Evolutionary conservation across 2,888 invertebrate species (phyloP), one percentile per base, ranked within the genome.

Genomic region (Cremastinae sp.): DNA sequence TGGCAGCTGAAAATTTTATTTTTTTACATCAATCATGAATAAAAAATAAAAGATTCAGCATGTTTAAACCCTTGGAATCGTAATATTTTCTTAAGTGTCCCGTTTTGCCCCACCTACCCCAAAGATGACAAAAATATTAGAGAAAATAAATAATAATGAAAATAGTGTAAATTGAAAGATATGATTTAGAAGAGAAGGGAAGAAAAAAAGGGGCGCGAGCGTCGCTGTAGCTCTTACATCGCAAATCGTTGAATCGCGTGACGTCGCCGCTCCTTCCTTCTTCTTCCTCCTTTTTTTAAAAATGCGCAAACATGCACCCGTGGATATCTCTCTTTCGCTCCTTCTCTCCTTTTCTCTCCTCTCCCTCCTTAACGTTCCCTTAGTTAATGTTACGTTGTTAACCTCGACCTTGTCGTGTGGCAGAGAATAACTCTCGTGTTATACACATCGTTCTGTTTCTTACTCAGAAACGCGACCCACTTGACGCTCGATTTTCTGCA

Each of bases 161-260:
- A n/a, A n/a, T n/a, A n/a, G n/a, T n/a, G n/a, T n/a, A n/a, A n/a
- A 18, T 35, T 37, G 14, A 18, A 56, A 51, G 22, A 14, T 45
- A 59, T 35, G 39, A 69, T 56, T 49, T 20, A 20, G n/a, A n/a
- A 64, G 18, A 20, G 28, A 20, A n/a, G 12, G 4, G 28, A 53
- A 45, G 8, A 51, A 64, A n/a, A 37, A 12, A 45, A 66, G 8
- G 18, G 8, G 43, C 62, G 49, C 59, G 51, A 53, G 18, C 28
- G 22, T 14, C 7, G 55, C 35, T 61, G 66, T 56, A 75, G 55
- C 71, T 75, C 47, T 39, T 56, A 62, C 20, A 16, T 64, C 43
- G 76, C 28, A 71, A 78, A 80, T 78, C 71, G 74, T 47, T 51
- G 45, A 55, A 80, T 80, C 78, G 78, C 80, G 78, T 80, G 80